phyloP scores from a whole-genome alignment of 2,888 invertebrate species.

The Cheilosia urbana region DNA sequence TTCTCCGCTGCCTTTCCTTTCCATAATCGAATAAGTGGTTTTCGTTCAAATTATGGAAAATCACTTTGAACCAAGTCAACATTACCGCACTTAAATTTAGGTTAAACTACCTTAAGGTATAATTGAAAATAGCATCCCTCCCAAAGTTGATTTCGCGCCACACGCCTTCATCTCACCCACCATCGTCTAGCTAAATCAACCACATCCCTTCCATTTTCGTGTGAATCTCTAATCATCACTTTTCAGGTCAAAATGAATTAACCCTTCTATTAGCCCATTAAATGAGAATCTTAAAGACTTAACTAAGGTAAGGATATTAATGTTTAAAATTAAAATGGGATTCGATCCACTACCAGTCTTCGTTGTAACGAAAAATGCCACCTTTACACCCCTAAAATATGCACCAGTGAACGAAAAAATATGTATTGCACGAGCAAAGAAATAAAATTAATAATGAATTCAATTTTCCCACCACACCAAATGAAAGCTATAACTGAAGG shows the following conservation, averaged over 20 bases:
- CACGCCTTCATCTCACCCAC: not conserved
- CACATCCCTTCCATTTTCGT: conserved; percentile 4
- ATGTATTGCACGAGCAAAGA: conserved; percentile 14
- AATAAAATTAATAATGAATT: conserved; percentile 71
- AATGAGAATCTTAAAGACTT: conserved; percentile 63
- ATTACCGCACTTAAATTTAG: too few species aligned
- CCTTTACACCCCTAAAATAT: conserved; percentile 65
- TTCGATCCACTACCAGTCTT: conserved; percentile 42
- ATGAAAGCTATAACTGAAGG: not conserved
- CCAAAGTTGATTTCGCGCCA: too few species aligned
- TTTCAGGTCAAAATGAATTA: conserved; percentile 51
- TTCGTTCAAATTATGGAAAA: too few species aligned
- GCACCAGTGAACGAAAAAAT: conserved; percentile 36
- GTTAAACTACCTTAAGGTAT: too few species aligned
- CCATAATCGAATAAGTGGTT: too few species aligned
- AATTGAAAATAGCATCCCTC: too few species aligned
- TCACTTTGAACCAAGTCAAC: too few species aligned
- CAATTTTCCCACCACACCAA: conserved; percentile 46
- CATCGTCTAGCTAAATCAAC: conserved; percentile 21
- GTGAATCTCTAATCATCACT: conserved; percentile 56
- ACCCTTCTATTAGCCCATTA: conserved; percentile 53
- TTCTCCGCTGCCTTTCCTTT: too few species aligned
- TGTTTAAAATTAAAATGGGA: conserved; percentile 64
- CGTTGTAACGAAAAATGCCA: conserved; percentile 48
- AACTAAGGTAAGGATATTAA: conserved; percentile 60